These are phyloP conservation scores for Desmodus rotundus DNA, from an alignment of 2,113 vertebrate genomes.

Conservation along the genomic window DNA sequence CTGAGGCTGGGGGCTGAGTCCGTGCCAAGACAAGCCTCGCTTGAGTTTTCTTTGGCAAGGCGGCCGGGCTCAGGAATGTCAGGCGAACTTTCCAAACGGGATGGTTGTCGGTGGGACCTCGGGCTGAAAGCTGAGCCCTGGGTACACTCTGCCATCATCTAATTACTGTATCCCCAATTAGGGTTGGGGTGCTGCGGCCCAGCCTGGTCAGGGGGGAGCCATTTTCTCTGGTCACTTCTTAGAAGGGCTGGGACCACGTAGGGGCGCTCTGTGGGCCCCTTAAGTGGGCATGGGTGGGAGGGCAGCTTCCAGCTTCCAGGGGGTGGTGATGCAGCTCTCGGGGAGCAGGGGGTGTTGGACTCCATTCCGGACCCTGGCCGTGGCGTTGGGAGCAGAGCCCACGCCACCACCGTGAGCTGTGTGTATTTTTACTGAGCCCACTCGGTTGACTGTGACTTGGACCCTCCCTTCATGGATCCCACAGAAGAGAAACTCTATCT, in stretches of 20 bases:
- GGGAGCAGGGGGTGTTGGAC: not conserved
- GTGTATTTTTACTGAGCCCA: not conserved
- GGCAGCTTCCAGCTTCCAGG: not conserved
- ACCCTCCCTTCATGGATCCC: not conserved
- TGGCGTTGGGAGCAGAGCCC: not conserved
- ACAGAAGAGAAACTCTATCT: not conserved
- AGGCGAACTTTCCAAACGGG: slow-evolving; percentile 95
- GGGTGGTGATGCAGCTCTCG: fast-evolving
- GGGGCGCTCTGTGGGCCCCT: not conserved
- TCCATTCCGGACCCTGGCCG: fast-evolving
- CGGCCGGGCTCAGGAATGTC: slow-evolving; percentile 93
- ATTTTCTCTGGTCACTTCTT: not conserved
- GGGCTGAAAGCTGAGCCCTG: slow-evolving; percentile 89
- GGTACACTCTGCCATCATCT: slow-evolving; percentile 89
- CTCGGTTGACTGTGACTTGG: not conserved
- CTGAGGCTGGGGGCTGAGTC: slow-evolving; percentile 92
- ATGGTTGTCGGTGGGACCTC: slow-evolving; percentile 91
- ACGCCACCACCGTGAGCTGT: fast-evolving
- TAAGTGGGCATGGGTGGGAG: not conserved
- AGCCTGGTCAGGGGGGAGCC: slow-evolving; percentile 63
- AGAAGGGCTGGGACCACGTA: not conserved
- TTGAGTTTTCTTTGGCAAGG: slow-evolving; percentile 95
- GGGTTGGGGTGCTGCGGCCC: slow-evolving; percentile 79
- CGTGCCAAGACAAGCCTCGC: slow-evolving; percentile 93
- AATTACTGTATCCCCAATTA: slow-evolving; percentile 82